Conservation (phyloP, 2,797 vertebrate species). For the Mergus octosetaceus region DNA sequence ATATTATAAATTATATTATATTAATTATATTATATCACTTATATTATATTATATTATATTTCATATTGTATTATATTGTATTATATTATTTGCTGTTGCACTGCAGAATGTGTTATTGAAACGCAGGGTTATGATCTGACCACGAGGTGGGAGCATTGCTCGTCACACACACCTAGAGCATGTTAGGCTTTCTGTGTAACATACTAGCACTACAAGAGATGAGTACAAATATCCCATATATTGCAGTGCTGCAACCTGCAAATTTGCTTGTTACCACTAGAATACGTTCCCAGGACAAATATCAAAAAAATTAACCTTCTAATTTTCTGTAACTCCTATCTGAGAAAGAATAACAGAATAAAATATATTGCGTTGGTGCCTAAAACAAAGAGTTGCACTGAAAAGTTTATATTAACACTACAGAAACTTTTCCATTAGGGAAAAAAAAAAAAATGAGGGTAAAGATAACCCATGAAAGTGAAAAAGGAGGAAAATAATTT, state of each 20-base stretch:
- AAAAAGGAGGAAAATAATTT: neutral
- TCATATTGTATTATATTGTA: neutral
- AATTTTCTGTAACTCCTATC: neutral
- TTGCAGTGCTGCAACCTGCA: neutral
- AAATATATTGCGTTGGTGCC: neutral
- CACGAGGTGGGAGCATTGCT: constrained; percentile 38
- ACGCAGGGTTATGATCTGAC: neutral
- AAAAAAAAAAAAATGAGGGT: neutral
- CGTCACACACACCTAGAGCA: neutral
- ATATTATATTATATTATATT: neutral
- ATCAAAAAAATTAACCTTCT: neutral
- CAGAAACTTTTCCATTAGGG: neutral
- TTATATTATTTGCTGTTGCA: neutral
- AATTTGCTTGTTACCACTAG: neutral
- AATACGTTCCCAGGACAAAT: neutral
- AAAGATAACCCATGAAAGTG: neutral
- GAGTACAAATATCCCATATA: neutral
- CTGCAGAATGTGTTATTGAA: neutral
- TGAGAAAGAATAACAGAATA: neutral
- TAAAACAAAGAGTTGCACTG: neutral
- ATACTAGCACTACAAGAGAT: neutral
- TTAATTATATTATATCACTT: neutral
- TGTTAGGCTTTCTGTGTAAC: neutral
- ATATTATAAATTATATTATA: neutral
- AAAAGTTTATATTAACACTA: neutral